Conservation (phyloP, 2,888 invertebrate genomes). For the Tenodera sinensis region DNA sequence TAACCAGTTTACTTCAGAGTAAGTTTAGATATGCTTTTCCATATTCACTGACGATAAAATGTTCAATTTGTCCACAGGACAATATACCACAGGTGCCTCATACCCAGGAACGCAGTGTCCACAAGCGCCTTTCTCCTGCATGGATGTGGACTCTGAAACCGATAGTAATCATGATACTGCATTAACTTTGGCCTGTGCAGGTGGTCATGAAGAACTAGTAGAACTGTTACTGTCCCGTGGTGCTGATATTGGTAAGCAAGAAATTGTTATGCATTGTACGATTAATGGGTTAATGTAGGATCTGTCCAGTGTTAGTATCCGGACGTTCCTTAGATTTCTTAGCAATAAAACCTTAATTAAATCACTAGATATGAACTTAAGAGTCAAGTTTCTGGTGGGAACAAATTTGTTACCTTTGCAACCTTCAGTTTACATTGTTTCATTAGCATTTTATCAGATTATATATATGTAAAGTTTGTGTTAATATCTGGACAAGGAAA, state of each 20-base stretch:
- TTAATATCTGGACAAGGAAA: too few relatives aligned
- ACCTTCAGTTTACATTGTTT: too few relatives aligned
- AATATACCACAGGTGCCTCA: constrained; percentile 38
- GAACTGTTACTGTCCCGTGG: constrained; percentile 86
- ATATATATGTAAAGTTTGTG: too few relatives aligned
- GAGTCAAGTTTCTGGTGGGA: too few relatives aligned
- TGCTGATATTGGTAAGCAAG: constrained; percentile 70
- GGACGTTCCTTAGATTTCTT: too few relatives aligned
- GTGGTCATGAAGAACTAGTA: constrained; percentile 94
- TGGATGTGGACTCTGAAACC: constrained; percentile 96
- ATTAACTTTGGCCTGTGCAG: constrained; percentile 93
- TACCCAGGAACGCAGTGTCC: constrained; percentile 38
- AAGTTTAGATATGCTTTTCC: background rate
- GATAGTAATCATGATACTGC: constrained; percentile 99
- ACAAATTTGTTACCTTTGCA: too few relatives aligned
- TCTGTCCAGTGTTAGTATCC: too few relatives aligned
- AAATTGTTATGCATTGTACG: background rate
- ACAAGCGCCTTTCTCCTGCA: constrained; percentile 63
- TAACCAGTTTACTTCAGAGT: background rate
- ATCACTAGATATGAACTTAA: too few relatives aligned
- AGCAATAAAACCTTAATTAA: too few relatives aligned
- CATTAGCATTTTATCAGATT: too few relatives aligned
- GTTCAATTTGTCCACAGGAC: constrained; percentile 32
- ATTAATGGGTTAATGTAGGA: too few relatives aligned
- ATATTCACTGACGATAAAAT: background rate